Evolutionary conservation across 1,140 invertebrate genomes (phyloP).

Genomic region (Bombus ignitus): DNA sequence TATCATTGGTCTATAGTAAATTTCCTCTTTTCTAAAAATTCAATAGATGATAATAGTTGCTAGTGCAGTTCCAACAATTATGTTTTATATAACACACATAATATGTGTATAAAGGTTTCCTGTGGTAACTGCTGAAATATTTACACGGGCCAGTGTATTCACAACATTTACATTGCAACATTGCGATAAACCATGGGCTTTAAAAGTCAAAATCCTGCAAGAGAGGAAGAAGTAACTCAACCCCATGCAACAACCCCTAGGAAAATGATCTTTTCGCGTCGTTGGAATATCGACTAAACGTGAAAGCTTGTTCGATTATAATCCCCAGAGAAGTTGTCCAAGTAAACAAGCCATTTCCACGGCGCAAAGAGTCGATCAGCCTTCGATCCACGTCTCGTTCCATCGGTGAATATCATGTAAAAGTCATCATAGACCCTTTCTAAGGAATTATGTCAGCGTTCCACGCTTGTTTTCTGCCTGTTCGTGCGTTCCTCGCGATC

Average conservation of each 20-base stretch:
- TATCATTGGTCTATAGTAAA: too few relatives aligned
- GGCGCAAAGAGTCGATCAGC: neutral
- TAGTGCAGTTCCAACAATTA: too few relatives aligned
- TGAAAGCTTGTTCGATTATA: neutral
- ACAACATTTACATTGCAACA: too few relatives aligned
- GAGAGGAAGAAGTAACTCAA: neutral
- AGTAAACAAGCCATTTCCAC: neutral
- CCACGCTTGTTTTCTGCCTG: neutral
- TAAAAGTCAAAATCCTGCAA: neutral
- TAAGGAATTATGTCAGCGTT: conserved; percentile 14
- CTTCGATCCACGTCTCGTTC: neutral
- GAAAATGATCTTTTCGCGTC: neutral
- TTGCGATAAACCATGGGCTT: neutral
- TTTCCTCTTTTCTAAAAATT: too few relatives aligned
- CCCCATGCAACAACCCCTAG: too few relatives aligned
- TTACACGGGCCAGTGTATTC: too few relatives aligned
- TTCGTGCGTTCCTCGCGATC: neutral
- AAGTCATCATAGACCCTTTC: conserved; percentile 17
- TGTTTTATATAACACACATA: too few relatives aligned
- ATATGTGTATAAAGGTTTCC: too few relatives aligned
- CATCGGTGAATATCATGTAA: neutral
- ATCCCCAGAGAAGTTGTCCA: neutral
- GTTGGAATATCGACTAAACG: neutral
- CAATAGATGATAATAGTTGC: too few relatives aligned
- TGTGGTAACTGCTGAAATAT: too few relatives aligned